Evolutionary conservation across 2,113 vertebrate genomes (phyloP).

Genomic region (Buteo buteo): DNA sequence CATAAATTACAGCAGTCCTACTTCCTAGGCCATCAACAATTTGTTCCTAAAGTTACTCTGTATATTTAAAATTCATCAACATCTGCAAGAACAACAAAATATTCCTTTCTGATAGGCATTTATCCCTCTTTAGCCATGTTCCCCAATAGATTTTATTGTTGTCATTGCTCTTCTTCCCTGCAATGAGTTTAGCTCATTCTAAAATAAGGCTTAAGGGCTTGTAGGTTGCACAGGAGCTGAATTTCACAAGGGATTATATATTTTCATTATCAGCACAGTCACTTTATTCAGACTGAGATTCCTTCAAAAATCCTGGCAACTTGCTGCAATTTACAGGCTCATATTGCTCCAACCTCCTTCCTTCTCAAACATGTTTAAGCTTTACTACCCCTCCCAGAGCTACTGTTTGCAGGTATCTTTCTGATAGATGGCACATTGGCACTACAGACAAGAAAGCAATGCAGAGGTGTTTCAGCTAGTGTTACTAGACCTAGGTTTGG

Average conservation of each 20-base stretch:
- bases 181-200: background rate
- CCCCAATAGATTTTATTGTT: background rate
- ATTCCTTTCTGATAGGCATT: background rate
- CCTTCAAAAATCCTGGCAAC: background rate
- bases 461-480: background rate
- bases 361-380: background rate
- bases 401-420: background rate
- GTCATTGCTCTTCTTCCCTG: background rate
- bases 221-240: background rate
- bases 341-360: background rate
- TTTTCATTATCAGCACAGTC: background rate
- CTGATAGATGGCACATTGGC: background rate
- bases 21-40: background rate
- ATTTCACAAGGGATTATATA: constrained; percentile 11
- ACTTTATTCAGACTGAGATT: constrained; percentile 15
- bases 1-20: background rate
- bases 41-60: background rate
- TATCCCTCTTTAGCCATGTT: background rate
- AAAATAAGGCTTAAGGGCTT: background rate
- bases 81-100: background rate
- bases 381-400: constrained; percentile 18
- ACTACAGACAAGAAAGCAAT: background rate
- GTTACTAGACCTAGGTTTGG: background rate
- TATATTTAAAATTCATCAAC: background rate
- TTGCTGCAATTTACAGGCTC: background rate